Percentiles rank a stretch among this genome's conserved stretches.
Conservation (phyloP, 2,113 vertebrate genomes). For the Todiramphus saurophagus region DNA sequence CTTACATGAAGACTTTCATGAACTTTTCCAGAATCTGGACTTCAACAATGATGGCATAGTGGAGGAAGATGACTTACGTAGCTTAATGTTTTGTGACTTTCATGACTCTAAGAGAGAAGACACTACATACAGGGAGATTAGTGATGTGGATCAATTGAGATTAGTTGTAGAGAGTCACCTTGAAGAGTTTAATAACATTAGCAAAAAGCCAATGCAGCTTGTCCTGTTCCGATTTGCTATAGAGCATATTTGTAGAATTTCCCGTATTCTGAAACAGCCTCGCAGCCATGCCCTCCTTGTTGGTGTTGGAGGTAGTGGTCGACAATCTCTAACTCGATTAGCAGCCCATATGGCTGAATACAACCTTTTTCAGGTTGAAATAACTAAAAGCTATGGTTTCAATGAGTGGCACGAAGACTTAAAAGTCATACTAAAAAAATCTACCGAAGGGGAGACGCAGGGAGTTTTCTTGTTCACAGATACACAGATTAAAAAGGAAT, state of each 20-base stretch:
- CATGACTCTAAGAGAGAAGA: conserved; percentile 86
- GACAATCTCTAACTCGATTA: conserved; percentile 88
- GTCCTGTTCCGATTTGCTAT: conserved; percentile 91
- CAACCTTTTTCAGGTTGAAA: conserved; percentile 87
- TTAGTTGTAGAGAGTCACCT: conserved; percentile 83
- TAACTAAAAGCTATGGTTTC: conserved; percentile 84
- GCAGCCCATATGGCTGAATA: conserved; percentile 89
- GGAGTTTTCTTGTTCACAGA: conserved; percentile 91
- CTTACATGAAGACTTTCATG: conserved; percentile 83
- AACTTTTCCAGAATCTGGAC: conserved; percentile 84
- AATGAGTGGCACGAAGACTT: conserved; percentile 88
- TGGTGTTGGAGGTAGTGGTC: conserved; percentile 89
- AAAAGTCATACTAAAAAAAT: conserved; percentile 83
- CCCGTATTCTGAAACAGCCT: conserved; percentile 89
- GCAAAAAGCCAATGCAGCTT: conserved; percentile 89
- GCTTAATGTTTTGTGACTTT: conserved; percentile 93
- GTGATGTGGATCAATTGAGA: conserved; percentile 75
- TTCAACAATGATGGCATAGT: conserved; percentile 81
- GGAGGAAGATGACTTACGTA: conserved; percentile 87
- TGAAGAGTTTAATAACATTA: conserved; percentile 87
- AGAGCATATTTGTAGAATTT: conserved; percentile 89
- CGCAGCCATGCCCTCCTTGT: conserved; percentile 88
- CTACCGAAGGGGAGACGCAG: conserved; percentile 81
- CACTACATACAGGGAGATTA: conserved; percentile 83
- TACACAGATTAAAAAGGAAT: conserved; percentile 89